These are phyloP conservation scores for Xanthorhoe designata DNA, from an alignment of 2,888 invertebrate species.

Conservation along the genomic window DNA sequence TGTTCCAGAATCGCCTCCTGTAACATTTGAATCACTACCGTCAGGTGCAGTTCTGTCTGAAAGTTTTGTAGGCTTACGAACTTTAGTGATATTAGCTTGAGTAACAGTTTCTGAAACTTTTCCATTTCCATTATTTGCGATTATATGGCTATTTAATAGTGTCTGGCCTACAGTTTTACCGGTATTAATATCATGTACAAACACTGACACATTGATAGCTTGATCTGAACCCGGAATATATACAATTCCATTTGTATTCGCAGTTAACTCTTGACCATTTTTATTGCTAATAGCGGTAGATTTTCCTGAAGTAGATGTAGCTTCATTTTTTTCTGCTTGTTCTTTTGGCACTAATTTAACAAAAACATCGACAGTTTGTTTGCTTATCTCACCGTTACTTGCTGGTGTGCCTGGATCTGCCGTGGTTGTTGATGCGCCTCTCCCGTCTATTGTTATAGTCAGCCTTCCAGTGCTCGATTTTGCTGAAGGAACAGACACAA, in stretches of 20 bases:
- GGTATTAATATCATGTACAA: slow-evolving; percentile 15
- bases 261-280: slow-evolving; percentile 9
- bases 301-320: slow-evolving; percentile 19
- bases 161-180: slow-evolving; percentile 5
- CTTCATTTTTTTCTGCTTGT: neutral
- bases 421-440: neutral
- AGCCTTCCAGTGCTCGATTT: slow-evolving; percentile 36
- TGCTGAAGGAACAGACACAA: slow-evolving; percentile 43
- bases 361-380: slow-evolving; percentile 27
- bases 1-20: slow-evolving; percentile 22
- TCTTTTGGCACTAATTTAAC: slow-evolving; percentile 22
- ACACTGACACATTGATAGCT: slow-evolving; percentile 20
- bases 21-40: slow-evolving; percentile 26
- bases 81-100: slow-evolving; percentile 14
- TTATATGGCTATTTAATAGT: slow-evolving; percentile 27
- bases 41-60: slow-evolving; percentile 13
- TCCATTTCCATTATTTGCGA: slow-evolving; percentile 19
- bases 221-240: slow-evolving; percentile 14
- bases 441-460: slow-evolving; percentile 53
- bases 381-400: slow-evolving; percentile 17
- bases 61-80: neutral
- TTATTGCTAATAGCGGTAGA: slow-evolving; percentile 16
- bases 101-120: slow-evolving; percentile 24
- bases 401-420: slow-evolving; percentile 3
- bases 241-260: slow-evolving; percentile 22